Conservation (phyloP, 2,797 vertebrate genomes). For the Intellagama lesueurii region DNA sequence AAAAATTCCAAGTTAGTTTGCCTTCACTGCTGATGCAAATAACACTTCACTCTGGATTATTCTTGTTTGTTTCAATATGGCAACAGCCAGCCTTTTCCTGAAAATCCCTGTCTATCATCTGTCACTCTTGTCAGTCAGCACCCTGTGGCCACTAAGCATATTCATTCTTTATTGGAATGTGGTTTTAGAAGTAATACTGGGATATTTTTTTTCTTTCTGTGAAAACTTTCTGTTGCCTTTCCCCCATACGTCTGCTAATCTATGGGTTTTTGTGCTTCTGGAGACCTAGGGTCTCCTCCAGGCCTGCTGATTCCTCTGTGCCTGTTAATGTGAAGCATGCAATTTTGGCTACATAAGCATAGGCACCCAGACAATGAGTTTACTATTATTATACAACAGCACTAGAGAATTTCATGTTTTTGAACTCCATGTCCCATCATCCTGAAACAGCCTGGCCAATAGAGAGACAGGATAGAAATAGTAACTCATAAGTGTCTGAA, state of each 20-base stretch:
- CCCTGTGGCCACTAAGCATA: too few relatives aligned
- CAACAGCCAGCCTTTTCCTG: background rate
- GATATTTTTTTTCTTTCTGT: too few relatives aligned
- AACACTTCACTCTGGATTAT: background rate
- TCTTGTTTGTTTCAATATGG: background rate
- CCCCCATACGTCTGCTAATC: too few relatives aligned
- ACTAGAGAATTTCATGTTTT: background rate
- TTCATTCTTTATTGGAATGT: too few relatives aligned
- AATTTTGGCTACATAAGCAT: background rate
- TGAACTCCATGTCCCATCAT: background rate
- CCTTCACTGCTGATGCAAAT: background rate
- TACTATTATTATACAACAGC: background rate
- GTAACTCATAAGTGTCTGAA: background rate
- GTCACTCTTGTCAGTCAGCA: too few relatives aligned
- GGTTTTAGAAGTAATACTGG: too few relatives aligned
- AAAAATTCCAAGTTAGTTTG: background rate
- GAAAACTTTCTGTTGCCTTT: background rate
- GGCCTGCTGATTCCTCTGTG: background rate
- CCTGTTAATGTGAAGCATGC: background rate
- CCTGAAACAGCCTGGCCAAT: background rate
- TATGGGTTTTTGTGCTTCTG: background rate
- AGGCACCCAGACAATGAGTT: background rate
- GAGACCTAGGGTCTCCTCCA: background rate
- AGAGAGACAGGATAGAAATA: background rate
- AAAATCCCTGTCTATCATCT: background rate